Evolutionary conservation across 2,797 vertebrate genomes (phyloP).

Genomic region (Aulostomus chinensis): DNA sequence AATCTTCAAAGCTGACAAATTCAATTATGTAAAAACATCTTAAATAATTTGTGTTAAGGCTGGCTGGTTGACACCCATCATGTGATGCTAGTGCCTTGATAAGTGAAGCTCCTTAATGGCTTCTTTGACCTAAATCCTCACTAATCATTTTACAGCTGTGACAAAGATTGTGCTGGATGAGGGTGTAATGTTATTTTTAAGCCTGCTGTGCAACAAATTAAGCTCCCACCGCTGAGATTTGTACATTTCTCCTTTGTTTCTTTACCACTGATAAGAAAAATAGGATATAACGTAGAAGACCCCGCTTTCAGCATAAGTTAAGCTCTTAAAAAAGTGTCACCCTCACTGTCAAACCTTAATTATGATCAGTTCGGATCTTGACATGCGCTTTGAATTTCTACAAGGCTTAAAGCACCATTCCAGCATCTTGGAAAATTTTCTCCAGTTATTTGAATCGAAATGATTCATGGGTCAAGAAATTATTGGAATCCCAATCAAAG

Average conservation of each 20-base stretch:
- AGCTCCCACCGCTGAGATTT: conserved; percentile 33
- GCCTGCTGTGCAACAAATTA: conserved; percentile 44
- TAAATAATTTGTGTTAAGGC: conserved; percentile 24
- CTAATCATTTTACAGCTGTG: conserved; percentile 71
- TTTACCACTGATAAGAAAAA: neutral
- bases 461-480: no score
- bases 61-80: conserved; percentile 32
- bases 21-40: conserved; percentile 48
- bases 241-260: conserved; percentile 40
- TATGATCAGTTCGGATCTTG: no score
- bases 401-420: no score
- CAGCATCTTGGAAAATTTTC: no score
- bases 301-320: neutral
- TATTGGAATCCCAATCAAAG: no score
- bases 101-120: conserved; percentile 51
- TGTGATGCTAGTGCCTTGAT: conserved; percentile 34
- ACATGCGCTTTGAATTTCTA: no score
- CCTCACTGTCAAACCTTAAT: neutral
- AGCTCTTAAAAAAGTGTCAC: neutral
- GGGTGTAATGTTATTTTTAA: conserved; percentile 53
- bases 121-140: conserved; percentile 67
- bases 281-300: neutral
- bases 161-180: conserved; percentile 50
- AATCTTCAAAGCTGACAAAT: conserved; percentile 19
- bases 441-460: no score